Conservation (phyloP, 2,888 invertebrate species). For the Rhogogaster chlorosoma region DNA sequence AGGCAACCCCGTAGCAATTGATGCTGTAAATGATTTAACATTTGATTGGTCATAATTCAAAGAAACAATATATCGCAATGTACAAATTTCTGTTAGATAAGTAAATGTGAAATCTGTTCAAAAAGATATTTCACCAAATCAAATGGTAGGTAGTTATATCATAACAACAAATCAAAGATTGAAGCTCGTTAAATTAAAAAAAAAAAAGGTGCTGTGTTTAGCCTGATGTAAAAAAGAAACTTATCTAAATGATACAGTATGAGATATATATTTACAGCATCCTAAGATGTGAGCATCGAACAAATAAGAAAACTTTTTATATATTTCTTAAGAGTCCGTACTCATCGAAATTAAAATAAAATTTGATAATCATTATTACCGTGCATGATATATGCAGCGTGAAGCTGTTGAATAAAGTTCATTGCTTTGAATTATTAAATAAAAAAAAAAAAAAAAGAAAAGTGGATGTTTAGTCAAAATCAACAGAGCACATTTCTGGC, state of each 20-base stretch:
- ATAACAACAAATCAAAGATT: not conserved
- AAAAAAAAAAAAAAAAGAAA: not conserved
- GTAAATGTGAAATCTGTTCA: not conserved
- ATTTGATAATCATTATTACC: not conserved
- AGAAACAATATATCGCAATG: not conserved
- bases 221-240: not conserved
- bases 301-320: not conserved
- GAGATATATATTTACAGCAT: not conserved
- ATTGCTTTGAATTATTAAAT: not conserved
- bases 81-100: not conserved
- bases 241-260: not conserved
- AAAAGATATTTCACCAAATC: not conserved
- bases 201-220: not conserved
- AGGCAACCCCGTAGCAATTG: slow-evolving; percentile 3
- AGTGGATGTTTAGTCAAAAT: not conserved
- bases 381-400: not conserved
- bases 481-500: not conserved
- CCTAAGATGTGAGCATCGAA: not conserved
- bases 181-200: not conserved
- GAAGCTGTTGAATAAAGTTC: not conserved
- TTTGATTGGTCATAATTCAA: not conserved
- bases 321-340: not conserved
- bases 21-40: not conserved
- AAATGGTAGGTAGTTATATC: not conserved
- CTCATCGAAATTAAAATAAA: not conserved